Evolutionary conservation across 2,888 invertebrate species (phyloP), one percentile per base, ranked within the genome.

Genomic region (Aricia artaxerxes): DNA sequence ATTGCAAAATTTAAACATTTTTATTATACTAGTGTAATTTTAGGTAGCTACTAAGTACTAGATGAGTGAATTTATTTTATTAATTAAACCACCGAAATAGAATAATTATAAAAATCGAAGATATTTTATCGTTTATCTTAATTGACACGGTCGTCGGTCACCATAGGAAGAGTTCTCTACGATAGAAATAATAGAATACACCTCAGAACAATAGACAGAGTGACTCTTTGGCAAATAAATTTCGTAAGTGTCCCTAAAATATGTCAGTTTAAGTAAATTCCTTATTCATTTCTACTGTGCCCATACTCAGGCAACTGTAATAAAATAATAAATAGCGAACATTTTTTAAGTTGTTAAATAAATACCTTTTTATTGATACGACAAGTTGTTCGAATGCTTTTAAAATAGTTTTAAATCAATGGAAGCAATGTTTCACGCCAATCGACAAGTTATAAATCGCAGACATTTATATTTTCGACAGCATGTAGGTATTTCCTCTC

Each of bases 371-470:
- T 69, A 4, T 69, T 69, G 38, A 69, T 35, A 16, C 69, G 69
- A 38, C 69, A 69, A 69, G 69, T 69, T 69, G 69, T 69, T 69
- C 4, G 35, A 13, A 69, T 35, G 35, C 13, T 38, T 13, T 69
- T 69, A 35, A 38, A 69, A 69, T 69, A 38, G 35, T 69, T 69
- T 69, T 69, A 69, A 69, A 69, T 69, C 69, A 35, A 69, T 69
- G 69, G 69, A 35, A 69, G 69, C 69, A 69, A 69, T 69, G 16
- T 69, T 69, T 69, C 64, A 69, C 69, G 35, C 35, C 69, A 38
- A 69, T 69, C 35, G 35, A 11, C 69, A 38, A 35, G 35, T 69
- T 11, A 69, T 69, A 69, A 69, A 69, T 69, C 4, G 35, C 13
- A 24, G 13, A 16, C 69, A 69, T 69, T 69, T 69, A 69, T 69